Evolutionary conservation across 2,797 vertebrate species (phyloP).

Genomic region (Taeniopygia guttata): DNA sequence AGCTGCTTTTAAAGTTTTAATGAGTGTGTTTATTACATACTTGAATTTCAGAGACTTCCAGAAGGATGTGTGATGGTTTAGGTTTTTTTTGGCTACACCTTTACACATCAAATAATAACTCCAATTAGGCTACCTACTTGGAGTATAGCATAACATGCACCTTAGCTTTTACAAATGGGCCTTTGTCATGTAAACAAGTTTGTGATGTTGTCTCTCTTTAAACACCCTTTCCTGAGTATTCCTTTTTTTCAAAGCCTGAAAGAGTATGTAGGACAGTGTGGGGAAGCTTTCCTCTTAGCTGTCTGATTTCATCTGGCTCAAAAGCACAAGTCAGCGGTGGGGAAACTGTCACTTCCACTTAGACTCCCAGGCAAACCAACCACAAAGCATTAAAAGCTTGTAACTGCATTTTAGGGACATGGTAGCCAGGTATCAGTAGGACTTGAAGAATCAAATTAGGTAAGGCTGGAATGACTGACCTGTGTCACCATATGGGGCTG

Average conservation of each 20-base stretch:
- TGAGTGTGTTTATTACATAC: not conserved
- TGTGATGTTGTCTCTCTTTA: not conserved
- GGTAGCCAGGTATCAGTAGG: not conserved
- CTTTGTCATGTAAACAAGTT: not conserved
- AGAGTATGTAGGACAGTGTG: conserved; percentile 21
- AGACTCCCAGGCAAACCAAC: not conserved
- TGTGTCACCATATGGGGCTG: not conserved
- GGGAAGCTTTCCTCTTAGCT: conserved; percentile 23
- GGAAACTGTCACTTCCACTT: conserved; percentile 4
- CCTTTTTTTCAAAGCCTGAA: not conserved
- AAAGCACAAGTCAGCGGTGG: not conserved
- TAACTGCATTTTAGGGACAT: not conserved
- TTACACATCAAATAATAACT: not conserved
- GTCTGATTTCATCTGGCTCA: conserved; percentile 36
- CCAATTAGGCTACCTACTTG: not conserved
- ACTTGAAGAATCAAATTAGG: not conserved
- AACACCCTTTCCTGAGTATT: not conserved
- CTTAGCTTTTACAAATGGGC: not conserved
- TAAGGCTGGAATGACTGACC: not conserved
- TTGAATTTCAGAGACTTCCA: not conserved
- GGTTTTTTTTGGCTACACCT: conserved; percentile 13
- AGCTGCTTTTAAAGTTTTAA: conserved; percentile 22
- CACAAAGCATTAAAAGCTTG: not conserved
- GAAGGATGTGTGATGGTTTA: not conserved
- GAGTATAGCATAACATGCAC: not conserved